Evolutionary conservation across 2,797 vertebrate species (phyloP), one percentile per base, ranked within the genome.

Genomic region (Garrulus glandarius): DNA sequence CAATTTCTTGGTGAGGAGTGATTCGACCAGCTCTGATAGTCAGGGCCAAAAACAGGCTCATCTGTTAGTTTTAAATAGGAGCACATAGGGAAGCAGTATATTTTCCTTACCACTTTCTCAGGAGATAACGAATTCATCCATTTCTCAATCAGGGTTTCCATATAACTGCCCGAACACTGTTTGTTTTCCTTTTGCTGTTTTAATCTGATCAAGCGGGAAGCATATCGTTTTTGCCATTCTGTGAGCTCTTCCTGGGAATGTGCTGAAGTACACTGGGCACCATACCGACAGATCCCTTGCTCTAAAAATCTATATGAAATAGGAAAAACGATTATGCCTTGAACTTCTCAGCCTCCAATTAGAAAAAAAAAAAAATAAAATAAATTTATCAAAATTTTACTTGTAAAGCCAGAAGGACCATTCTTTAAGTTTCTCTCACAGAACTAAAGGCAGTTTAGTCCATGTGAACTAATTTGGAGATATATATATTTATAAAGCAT

Each of bases 121-220:
- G 99, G 99, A 81, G 98, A 99, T 76, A 99, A 98, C 2, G 99
- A 99, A 97, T 99, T 99, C 99, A 99, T 99, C 99, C 99, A 99
- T 98, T 99, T 99, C 98, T 99, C 99, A 91, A 99, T 99, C 94
- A 99, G 98, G n/a, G 98, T 98, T 98, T 99, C 99, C 98, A 99
- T 99, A 97, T 99, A 99, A 98, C 98, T 99, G 97, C 99, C 99
- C 0, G 99, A 99, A 97, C 99, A 99, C 94, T 99, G 99, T 81
- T 99, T 99, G 97, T 98, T 99, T 91, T 99, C 99, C 97, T 99
- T 99, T 97, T 99, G 99, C 97, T 99, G 99, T 96, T 99, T 99
- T 91, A 99, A 96, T 76, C 98, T 98, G 97, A 99, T 99, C 97
- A 99, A 97, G 89, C 99, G 98, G 47, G 99, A 99, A n/a, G 99